Conservation (phyloP, 2,888 invertebrate genomes). For the Biston stratarius region DNA sequence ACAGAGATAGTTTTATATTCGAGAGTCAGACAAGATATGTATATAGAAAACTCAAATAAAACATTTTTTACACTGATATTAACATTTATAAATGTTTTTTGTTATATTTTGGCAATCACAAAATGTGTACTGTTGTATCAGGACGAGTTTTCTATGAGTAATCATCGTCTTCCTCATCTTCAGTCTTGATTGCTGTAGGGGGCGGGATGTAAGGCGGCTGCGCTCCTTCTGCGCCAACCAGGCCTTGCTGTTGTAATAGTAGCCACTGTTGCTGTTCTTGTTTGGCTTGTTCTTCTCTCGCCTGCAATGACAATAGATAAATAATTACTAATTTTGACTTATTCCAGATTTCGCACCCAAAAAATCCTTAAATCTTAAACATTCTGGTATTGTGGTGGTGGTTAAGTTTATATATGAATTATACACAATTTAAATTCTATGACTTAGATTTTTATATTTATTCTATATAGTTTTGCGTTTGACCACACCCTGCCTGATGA, state of each 20-base stretch:
- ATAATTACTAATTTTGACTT: neutral
- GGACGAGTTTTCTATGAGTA: constrained; percentile 67
- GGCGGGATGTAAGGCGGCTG: constrained; percentile 77
- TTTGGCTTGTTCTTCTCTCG: constrained; percentile 96
- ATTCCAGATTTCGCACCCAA: no score
- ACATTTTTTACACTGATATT: neutral
- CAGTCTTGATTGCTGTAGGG: constrained; percentile 66
- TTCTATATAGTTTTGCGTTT: no score
- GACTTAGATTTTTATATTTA: no score
- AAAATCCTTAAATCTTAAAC: no score
- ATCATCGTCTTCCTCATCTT: constrained; percentile 84
- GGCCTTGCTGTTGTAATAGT: constrained; percentile 89
- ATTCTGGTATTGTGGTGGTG: no score
- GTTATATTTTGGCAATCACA: neutral
- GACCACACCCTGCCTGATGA: no score
- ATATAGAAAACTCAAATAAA: neutral
- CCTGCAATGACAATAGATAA: constrained; percentile 67
- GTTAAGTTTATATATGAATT: no score
- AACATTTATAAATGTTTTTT: no score
- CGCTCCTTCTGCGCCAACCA: constrained; percentile 69
- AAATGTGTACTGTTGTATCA: neutral
- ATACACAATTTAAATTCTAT: no score
- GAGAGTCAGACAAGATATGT: no score
- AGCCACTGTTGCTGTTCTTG: constrained; percentile 97
- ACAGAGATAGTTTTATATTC: neutral